Conservation (phyloP, 2,888 invertebrate species). For the Drosophila mayaguana region DNA sequence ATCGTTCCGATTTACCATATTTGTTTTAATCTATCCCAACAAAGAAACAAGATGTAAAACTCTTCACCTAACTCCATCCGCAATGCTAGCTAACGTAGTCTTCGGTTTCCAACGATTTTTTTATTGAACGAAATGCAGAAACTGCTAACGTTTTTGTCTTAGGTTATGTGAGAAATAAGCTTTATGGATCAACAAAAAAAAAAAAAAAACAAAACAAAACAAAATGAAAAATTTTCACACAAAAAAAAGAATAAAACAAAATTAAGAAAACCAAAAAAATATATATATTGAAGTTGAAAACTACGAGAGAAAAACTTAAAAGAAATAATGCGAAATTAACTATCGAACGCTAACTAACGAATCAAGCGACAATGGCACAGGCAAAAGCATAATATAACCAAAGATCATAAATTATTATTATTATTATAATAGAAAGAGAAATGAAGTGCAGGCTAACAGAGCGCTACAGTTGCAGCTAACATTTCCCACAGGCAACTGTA, state of each 20-base stretch:
- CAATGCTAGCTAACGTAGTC: conserved; percentile 74
- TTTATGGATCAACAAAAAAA: conserved; percentile 48
- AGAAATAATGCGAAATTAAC: conserved; percentile 59
- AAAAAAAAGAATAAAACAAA: conserved; percentile 45
- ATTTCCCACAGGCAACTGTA: conserved; percentile 35
- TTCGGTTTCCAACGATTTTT: conserved; percentile 80
- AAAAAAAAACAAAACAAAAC: conserved; percentile 38
- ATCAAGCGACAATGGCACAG: conserved; percentile 53
- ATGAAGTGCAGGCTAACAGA: conserved; percentile 24
- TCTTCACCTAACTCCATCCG: conserved; percentile 42
- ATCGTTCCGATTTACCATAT: conserved; percentile 59
- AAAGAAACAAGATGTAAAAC: not conserved
- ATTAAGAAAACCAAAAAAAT: conserved; percentile 22
- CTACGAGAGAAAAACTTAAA: conserved; percentile 42
- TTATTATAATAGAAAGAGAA: conserved; percentile 15
- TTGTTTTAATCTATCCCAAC: conserved; percentile 41
- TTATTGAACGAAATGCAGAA: conserved; percentile 73
- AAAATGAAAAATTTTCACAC: conserved; percentile 18
- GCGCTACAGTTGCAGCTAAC: conserved; percentile 33
- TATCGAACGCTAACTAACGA: conserved; percentile 72
- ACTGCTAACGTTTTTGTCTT: conserved; percentile 64
- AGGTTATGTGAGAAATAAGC: conserved; percentile 80
- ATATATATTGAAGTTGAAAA: conserved; percentile 48
- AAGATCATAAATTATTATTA: conserved; percentile 2
- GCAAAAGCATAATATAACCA: conserved; percentile 16